Evolutionary conservation across 2,888 invertebrate genomes (phyloP).

Genomic region (Andricus quercusramuli): DNA sequence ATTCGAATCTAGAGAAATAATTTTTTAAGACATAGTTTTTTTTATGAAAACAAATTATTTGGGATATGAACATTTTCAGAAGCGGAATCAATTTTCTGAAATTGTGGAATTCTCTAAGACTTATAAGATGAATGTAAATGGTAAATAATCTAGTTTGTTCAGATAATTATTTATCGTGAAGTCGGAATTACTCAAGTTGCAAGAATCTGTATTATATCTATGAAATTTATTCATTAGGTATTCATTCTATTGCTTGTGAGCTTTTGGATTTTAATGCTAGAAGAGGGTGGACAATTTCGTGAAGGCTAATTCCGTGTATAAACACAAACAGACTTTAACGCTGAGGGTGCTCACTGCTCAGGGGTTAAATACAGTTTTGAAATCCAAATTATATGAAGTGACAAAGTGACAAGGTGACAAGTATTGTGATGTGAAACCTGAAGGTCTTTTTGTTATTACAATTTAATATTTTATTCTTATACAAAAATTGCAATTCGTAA

Average conservation of each 20-base stretch:
- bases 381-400: slow-evolving; percentile 15
- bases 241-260: slow-evolving; percentile 8
- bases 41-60: no score
- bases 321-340: slow-evolving; percentile 19
- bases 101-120: no score
- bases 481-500: no score
- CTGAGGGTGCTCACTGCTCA: background rate
- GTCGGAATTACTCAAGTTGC: background rate
- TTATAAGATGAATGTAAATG: no score
- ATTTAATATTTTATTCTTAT: no score
- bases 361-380: slow-evolving; percentile 32
- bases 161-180: background rate
- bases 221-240: slow-evolving; percentile 12
- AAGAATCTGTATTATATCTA: background rate
- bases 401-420: background rate
- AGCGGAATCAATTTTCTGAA: no score
- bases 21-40: no score
- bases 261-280: background rate
- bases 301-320: slow-evolving; percentile 23
- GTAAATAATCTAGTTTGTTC: background rate
- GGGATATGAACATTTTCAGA: no score
- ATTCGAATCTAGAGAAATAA: no score
- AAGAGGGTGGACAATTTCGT: slow-evolving; percentile 22
- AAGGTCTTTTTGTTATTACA: background rate
- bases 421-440: background rate